A percentile compares a stretch with the other conserved stretches of the same genome.
Evolutionary conservation across 2,113 vertebrate species (phyloP).

Genomic region (Lagenorhynchus albirostris): DNA sequence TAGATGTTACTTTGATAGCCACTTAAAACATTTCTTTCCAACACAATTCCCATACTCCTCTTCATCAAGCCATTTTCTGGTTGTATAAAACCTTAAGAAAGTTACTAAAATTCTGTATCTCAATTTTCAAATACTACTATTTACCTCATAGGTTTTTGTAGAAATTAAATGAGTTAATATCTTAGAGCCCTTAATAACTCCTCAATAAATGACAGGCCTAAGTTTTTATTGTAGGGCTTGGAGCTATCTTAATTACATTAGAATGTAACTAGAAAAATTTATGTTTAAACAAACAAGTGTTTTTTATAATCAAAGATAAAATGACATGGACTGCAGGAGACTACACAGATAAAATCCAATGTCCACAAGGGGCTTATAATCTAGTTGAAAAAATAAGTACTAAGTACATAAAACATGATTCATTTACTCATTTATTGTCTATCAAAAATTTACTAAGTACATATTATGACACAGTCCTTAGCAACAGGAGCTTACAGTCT

Average conservation of each 20-base stretch:
- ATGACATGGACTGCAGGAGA: neutral
- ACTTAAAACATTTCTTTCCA: neutral
- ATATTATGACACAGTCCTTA: neutral
- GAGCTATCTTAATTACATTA: neutral
- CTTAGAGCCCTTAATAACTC: neutral
- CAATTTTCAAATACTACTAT: neutral
- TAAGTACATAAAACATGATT: neutral
- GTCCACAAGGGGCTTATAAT: neutral
- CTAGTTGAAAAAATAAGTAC: neutral
- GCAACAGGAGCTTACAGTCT: neutral
- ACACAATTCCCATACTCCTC: neutral
- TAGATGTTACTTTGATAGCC: neutral
- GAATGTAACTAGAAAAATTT: neutral
- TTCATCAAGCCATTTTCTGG: neutral
- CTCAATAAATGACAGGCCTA: neutral
- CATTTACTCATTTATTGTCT: neutral
- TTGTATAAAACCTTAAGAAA: neutral
- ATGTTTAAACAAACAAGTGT: neutral
- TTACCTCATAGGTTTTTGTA: neutral
- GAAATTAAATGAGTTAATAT: neutral
- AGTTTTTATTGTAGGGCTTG: neutral
- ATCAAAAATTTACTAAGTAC: slow-evolving; percentile 5
- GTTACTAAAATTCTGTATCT: neutral
- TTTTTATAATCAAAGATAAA: slow-evolving; percentile 25
- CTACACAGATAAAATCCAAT: neutral